These are phyloP conservation scores for Ormyrus nitidulus DNA, from an alignment of 2,888 invertebrate genomes.

Conservation along the genomic window DNA sequence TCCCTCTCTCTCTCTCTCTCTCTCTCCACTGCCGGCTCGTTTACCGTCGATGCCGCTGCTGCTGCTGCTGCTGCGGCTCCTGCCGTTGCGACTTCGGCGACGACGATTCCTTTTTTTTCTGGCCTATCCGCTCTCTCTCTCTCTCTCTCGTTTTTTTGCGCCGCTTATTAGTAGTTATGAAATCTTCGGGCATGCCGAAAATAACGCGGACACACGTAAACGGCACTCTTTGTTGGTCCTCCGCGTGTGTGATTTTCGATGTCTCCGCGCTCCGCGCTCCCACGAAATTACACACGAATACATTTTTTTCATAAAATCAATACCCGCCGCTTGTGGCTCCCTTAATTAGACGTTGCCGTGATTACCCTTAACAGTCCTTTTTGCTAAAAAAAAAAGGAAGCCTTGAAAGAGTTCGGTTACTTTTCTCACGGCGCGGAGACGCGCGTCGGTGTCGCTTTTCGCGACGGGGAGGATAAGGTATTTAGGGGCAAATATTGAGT, in stretches of 20 bases:
- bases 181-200: constrained; percentile 60
- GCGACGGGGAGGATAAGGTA: too few relatives aligned
- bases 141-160: constrained; percentile 57
- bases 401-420: too few relatives aligned
- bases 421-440: too few relatives aligned
- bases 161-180: constrained; percentile 72
- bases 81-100: too few relatives aligned
- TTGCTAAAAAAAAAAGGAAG: not conserved
- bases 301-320: constrained; percentile 32
- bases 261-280: not conserved
- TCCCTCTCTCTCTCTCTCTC: constrained; percentile 26
- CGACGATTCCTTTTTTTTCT: too few relatives aligned
- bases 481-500: not conserved
- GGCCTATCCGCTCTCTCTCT: constrained; percentile 40
- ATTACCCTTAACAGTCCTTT: constrained; percentile 23
- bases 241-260: constrained; percentile 23
- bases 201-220: not conserved
- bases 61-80: too few relatives aligned
- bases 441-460: too few relatives aligned
- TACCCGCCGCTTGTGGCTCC: constrained; percentile 1
- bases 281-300: constrained; percentile 36
- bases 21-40: not conserved
- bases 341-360: constrained; percentile 29
- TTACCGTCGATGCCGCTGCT: too few relatives aligned
- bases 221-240: constrained; percentile 8